Evolutionary conservation across 2,113 vertebrate genomes (phyloP).

Genomic region (Reinhardtius hippoglossoides): DNA sequence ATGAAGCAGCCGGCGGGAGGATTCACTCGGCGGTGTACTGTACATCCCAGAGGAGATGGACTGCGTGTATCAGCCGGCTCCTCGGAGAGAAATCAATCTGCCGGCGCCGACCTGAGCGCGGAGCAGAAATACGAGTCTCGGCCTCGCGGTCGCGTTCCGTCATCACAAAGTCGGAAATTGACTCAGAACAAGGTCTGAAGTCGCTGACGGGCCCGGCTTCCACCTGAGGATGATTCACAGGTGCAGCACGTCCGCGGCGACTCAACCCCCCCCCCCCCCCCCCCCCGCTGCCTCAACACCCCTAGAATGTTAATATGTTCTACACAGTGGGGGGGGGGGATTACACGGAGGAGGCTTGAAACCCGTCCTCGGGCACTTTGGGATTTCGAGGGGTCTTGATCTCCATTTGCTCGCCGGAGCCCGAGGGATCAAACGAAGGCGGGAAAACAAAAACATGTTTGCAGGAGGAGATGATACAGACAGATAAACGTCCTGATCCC

Average conservation of each 20-base stretch:
- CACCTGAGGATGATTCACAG: conserved; percentile 43
- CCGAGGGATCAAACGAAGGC: conserved; percentile 49
- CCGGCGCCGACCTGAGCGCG: background rate
- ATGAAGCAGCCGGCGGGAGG: background rate
- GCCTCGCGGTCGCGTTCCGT: conserved; percentile 40
- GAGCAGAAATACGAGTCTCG: background rate
- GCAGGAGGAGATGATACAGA: conserved; percentile 36
- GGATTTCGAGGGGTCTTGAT: conserved; percentile 70
- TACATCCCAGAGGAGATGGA: background rate
- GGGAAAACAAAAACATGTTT: conserved; percentile 38
- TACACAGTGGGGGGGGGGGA: conserved; percentile 24
- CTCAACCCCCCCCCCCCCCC: conserved; percentile 12
- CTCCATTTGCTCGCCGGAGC: conserved; percentile 65
- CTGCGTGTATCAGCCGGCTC: too few relatives aligned
- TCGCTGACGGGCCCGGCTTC: conserved; percentile 26
- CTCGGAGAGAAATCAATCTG: background rate
- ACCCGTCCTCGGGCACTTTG: conserved; percentile 37
- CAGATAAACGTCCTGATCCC: conserved; percentile 1
- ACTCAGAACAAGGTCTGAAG: conserved; percentile 26
- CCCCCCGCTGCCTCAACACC: background rate
- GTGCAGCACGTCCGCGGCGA: conserved; percentile 44
- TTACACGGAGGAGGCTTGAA: conserved; percentile 52
- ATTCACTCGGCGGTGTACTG: background rate
- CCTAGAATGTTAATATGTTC: conserved; percentile 49
- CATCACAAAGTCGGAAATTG: conserved; percentile 48